phyloP scores from a whole-genome alignment of 2,797 vertebrate species.

The Sorex maritimensis region DNA sequence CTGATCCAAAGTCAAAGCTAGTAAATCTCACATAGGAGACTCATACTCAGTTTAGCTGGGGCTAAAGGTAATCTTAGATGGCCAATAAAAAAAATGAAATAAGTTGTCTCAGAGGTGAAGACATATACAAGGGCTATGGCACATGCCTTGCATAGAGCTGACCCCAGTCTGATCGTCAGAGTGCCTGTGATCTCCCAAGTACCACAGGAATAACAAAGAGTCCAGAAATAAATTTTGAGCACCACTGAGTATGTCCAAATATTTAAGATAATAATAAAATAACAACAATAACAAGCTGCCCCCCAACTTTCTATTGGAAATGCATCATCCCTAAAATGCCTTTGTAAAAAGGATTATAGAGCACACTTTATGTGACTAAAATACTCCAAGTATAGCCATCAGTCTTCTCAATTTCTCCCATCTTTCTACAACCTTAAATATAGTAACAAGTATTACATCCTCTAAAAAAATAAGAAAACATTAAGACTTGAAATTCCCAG shows the following conservation, averaged over 20 bases:
- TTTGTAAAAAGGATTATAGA: conserved; percentile 56
- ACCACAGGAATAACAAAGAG: no score
- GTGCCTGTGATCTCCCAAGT: no score
- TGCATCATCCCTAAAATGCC: conserved; percentile 15
- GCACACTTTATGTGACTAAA: conserved; percentile 65
- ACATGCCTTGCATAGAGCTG: no score
- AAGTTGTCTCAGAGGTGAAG: no score
- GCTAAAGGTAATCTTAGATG: conserved; percentile 30
- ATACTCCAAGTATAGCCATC: conserved; percentile 60
- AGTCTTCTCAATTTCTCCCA: conserved; percentile 13
- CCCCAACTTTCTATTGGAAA: conserved; percentile 69
- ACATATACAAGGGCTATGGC: background rate
- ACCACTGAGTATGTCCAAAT: background rate
- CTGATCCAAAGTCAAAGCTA: conserved; percentile 4
- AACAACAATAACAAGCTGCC: background rate
- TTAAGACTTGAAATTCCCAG: conserved; percentile 79
- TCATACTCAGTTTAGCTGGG: background rate
- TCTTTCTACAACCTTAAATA: conserved; percentile 58
- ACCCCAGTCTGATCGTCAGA: no score
- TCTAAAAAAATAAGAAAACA: conserved; percentile 75
- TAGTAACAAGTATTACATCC: conserved; percentile 67
- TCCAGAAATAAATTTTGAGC: background rate
- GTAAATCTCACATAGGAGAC: conserved; percentile 44
- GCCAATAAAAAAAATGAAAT: conserved; percentile 24
- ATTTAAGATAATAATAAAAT: no score